phyloP scores from a whole-genome alignment of 2,113 vertebrate species.

The Herpetotheres cachinnans region DNA sequence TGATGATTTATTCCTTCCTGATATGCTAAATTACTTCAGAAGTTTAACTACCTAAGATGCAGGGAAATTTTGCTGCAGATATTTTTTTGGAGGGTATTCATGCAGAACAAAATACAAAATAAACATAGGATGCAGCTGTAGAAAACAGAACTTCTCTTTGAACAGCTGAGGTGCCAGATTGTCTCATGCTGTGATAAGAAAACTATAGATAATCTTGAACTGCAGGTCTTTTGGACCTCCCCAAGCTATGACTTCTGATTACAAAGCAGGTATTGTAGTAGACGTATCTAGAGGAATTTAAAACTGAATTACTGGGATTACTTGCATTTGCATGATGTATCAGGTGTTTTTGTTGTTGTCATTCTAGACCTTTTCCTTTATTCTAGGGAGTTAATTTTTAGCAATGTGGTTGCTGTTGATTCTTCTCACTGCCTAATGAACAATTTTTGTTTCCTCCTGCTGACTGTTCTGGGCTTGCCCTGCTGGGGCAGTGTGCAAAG shows the following conservation, averaged over 20 bases:
- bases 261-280: not conserved
- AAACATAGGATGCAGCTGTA: not conserved
- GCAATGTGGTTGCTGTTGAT: not conserved
- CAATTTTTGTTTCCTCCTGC: not conserved
- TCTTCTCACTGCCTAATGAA: not conserved
- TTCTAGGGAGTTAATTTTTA: not conserved
- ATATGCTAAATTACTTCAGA: not conserved
- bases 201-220: not conserved
- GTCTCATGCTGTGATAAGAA: not conserved
- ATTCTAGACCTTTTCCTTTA: not conserved
- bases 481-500: rapidly evolving
- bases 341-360: not conserved
- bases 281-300: not conserved
- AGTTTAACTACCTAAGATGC: not conserved
- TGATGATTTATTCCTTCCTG: not conserved
- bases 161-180: not conserved
- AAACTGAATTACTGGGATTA: not conserved
- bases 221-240: not conserved
- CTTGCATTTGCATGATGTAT: not conserved
- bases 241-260: not conserved
- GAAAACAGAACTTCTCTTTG: not conserved
- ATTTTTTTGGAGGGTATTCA: not conserved
- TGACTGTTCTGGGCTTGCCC: not conserved
- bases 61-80: not conserved
- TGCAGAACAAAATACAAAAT: not conserved